A percentile compares a stretch with the other conserved stretches of the same genome.
These are phyloP conservation scores for Drosophila putrida DNA, from an alignment of 2,888 invertebrate genomes.

Conservation along the genomic window DNA sequence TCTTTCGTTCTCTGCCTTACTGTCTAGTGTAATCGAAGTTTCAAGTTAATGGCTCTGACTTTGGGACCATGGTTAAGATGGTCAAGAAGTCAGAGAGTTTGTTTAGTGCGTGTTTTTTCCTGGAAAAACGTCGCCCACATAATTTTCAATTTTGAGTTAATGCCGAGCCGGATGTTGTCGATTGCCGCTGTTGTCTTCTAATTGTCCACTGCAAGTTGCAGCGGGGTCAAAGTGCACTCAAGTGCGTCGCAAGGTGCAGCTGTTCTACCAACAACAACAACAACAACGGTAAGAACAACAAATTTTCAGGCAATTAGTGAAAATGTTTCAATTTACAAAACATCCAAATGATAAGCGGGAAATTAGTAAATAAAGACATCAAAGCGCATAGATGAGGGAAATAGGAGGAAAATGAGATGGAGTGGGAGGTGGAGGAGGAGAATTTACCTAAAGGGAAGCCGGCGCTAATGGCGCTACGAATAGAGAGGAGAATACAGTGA, in stretches of 20 bases:
- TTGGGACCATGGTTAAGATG: slow-evolving; percentile 47
- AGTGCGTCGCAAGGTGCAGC: slow-evolving; percentile 62
- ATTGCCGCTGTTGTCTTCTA: slow-evolving; percentile 48
- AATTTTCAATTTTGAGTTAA: slow-evolving; percentile 78
- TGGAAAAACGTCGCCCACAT: slow-evolving; percentile 79
- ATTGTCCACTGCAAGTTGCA: slow-evolving; percentile 20
- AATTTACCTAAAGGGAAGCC: slow-evolving; percentile 56
- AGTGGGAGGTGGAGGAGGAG: background rate
- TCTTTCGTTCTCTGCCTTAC: slow-evolving; percentile 1
- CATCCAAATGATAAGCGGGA: slow-evolving; percentile 80
- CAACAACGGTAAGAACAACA: slow-evolving; percentile 48
- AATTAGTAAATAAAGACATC: slow-evolving; percentile 81
- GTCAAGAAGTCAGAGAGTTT: slow-evolving; percentile 39
- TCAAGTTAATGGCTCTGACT: slow-evolving; percentile 70
- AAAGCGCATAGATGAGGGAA: slow-evolving; percentile 53
- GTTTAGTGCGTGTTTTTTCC: slow-evolving; percentile 71
- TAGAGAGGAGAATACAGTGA: slow-evolving; percentile 6
- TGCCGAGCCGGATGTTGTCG: slow-evolving; percentile 74
- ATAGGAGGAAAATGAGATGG: background rate
- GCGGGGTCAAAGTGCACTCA: slow-evolving; percentile 71
- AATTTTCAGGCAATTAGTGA: slow-evolving; percentile 81
- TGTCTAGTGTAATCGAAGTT: slow-evolving; percentile 62
- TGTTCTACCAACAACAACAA: slow-evolving; percentile 27
- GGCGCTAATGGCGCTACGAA: slow-evolving; percentile 77
- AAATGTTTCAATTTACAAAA: slow-evolving; percentile 81